Percentiles rank a stretch among this genome's conserved stretches.
phyloP scores from a whole-genome alignment of 1,140 invertebrate species.

The Drosophila gunungcola region DNA sequence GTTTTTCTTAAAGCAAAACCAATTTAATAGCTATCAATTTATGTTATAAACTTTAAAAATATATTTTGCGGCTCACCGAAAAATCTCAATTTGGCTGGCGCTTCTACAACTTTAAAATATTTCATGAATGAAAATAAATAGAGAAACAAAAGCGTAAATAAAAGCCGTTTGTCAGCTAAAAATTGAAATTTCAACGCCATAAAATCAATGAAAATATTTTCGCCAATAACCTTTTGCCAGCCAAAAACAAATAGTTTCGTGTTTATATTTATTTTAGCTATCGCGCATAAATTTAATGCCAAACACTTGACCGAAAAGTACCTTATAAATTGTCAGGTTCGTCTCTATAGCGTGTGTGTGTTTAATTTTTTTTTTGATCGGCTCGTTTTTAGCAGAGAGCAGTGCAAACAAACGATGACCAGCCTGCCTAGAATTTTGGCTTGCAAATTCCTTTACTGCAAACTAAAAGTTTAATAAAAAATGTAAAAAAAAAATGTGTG shows the following conservation, averaged over 20 bases:
- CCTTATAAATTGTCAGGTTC: slow-evolving; percentile 21
- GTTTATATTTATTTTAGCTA: slow-evolving; percentile 53
- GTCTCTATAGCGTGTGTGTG: slow-evolving; percentile 8
- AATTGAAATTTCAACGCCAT: slow-evolving; percentile 57
- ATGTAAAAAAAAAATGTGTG: slow-evolving; percentile 9
- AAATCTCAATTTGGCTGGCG: not conserved
- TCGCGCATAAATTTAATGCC: slow-evolving; percentile 53
- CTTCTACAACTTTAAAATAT: not conserved
- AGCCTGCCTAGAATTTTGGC: slow-evolving; percentile 31
- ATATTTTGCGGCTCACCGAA: not conserved
- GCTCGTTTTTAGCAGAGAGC: slow-evolving; percentile 38
- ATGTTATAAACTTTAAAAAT: not conserved
- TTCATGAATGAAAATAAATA: not conserved
- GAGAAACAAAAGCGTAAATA: not conserved
- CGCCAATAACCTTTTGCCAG: slow-evolving; percentile 43
- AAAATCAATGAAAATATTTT: slow-evolving; percentile 74
- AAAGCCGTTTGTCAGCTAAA: slow-evolving; percentile 21
- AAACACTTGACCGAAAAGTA: slow-evolving; percentile 28
- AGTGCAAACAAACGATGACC: slow-evolving; percentile 50
- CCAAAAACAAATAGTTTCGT: slow-evolving; percentile 48
- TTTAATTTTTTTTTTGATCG: slow-evolving; percentile 6
- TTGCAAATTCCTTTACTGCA: slow-evolving; percentile 19
- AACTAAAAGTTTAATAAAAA: slow-evolving; percentile 11
- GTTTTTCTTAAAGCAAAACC: not conserved
- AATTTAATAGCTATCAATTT: not conserved